phyloP scores from a whole-genome alignment of 2,888 invertebrate genomes.

The Mechanitis mazaeus region DNA sequence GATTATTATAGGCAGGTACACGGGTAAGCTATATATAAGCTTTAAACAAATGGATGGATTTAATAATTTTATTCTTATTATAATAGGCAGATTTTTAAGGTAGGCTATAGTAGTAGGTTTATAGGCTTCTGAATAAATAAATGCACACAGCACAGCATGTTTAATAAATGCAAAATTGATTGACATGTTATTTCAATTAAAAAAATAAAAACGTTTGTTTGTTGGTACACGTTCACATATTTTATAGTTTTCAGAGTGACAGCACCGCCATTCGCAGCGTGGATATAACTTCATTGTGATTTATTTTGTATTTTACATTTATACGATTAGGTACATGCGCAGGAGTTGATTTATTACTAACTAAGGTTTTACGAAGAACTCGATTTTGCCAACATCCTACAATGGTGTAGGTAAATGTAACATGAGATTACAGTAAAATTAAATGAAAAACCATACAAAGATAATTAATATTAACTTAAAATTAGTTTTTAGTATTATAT shows the following conservation, averaged over 20 bases:
- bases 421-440: neutral
- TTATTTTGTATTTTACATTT: slow-evolving; percentile 6
- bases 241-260: neutral
- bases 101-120: too few relatives aligned
- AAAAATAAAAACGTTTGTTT: neutral
- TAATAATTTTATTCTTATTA: too few relatives aligned
- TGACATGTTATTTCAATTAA: too few relatives aligned
- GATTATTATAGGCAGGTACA: too few relatives aligned
- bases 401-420: neutral
- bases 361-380: neutral
- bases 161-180: too few relatives aligned
- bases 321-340: slow-evolving; percentile 5
- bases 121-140: too few relatives aligned
- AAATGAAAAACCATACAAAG: neutral
- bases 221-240: neutral
- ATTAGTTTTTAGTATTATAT: too few relatives aligned
- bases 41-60: too few relatives aligned
- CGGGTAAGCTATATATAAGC: too few relatives aligned
- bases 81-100: too few relatives aligned
- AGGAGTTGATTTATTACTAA: slow-evolving; percentile 6
- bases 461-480: too few relatives aligned
- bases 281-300: slow-evolving; percentile 4
- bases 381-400: slow-evolving; percentile 2
- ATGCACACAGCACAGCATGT: too few relatives aligned
- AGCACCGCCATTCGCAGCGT: neutral